A percentile compares a stretch with the other conserved stretches of the same genome.
Evolutionary conservation across 2,113 vertebrate species (phyloP).

Genomic region (Lanius ludovicianus): DNA sequence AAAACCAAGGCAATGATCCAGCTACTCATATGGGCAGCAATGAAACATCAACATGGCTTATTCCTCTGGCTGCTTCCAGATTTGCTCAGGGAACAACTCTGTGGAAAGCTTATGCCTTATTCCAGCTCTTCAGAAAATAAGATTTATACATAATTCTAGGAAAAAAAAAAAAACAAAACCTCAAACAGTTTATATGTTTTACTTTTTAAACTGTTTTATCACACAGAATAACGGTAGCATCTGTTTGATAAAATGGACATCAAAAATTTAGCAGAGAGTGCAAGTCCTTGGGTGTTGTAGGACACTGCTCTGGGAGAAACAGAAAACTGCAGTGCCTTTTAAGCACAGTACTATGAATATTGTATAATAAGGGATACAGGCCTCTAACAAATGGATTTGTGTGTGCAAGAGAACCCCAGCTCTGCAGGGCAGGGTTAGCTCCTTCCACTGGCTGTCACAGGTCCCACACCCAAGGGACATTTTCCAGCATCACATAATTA

Average conservation of each 20-base stretch:
- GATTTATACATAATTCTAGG: background rate
- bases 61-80: background rate
- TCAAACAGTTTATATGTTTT: background rate
- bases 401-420: background rate
- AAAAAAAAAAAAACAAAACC: fast-evolving
- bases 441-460: background rate
- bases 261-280: background rate
- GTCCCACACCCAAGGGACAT: background rate
- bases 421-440: background rate
- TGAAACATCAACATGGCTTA: background rate
- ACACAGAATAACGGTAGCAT: background rate
- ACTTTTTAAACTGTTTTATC: background rate
- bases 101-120: background rate
- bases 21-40: background rate
- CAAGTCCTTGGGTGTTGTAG: background rate
- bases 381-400: background rate
- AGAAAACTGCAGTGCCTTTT: background rate
- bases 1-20: background rate
- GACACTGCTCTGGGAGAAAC: background rate
- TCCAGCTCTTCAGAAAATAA: background rate
- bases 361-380: background rate
- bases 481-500: background rate
- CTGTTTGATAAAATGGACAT: background rate
- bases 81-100: background rate
- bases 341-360: background rate